Conservation (phyloP, 2,888 invertebrate species). For the Byasa hedistus region DNA sequence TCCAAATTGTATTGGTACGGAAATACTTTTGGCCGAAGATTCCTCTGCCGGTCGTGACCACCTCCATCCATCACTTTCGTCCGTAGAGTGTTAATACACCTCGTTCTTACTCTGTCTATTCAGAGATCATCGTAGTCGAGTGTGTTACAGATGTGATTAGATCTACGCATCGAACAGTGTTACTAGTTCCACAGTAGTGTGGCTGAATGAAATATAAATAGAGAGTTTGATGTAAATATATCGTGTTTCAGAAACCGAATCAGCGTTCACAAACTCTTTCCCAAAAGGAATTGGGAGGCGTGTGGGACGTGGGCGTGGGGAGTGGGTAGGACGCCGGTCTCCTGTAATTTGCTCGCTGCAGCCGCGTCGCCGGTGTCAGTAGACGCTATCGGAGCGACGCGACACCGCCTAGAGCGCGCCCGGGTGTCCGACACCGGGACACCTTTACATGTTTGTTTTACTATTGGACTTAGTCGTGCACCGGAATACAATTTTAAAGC, state of each 20-base stretch:
- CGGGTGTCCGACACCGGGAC: slow-evolving; percentile 27
- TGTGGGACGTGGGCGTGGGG: too few relatives aligned
- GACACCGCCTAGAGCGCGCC: slow-evolving; percentile 32
- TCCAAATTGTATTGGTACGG: too few relatives aligned
- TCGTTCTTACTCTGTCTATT: too few relatives aligned
- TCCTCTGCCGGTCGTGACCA: too few relatives aligned
- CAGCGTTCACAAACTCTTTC: background rate
- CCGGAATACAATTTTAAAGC: slow-evolving; percentile 30
- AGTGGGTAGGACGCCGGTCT: slow-evolving; percentile 1
- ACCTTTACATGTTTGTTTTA: slow-evolving; percentile 30
- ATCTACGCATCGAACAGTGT: too few relatives aligned
- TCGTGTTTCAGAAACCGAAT: slow-evolving; percentile 15
- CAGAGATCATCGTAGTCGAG: too few relatives aligned
- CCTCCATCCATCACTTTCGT: too few relatives aligned
- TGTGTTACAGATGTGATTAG: too few relatives aligned
- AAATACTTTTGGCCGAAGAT: too few relatives aligned
- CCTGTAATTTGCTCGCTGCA: slow-evolving; percentile 36
- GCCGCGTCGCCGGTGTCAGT: slow-evolving; percentile 32
- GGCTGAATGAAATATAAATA: too few relatives aligned
- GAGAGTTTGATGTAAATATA: background rate
- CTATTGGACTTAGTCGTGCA: slow-evolving; percentile 32
- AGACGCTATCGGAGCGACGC: slow-evolving; percentile 30
- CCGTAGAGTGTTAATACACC: too few relatives aligned
- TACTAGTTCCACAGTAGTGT: too few relatives aligned
- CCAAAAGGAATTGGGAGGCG: slow-evolving; percentile 1